These are phyloP conservation scores for Neopelma chrysocephalum DNA, from an alignment of 2,797 vertebrate genomes.

Conservation along the genomic window DNA sequence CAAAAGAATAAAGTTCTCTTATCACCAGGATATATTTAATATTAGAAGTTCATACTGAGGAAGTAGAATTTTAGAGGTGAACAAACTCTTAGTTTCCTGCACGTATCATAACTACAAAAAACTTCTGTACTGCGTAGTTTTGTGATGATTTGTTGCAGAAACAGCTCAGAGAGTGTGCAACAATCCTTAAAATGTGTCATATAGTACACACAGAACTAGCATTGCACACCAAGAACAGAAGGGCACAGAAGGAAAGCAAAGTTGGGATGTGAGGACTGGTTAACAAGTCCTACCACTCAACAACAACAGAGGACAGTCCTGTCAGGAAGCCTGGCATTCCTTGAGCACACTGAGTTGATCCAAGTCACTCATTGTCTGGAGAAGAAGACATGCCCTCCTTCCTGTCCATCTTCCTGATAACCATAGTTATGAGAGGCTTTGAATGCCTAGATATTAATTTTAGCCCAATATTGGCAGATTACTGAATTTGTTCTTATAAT, in stretches of 20 bases:
- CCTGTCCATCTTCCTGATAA: background rate
- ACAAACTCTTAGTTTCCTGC: background rate
- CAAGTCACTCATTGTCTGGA: accelerated
- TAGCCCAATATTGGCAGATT: background rate
- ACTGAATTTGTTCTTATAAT: background rate
- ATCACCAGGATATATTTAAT: background rate
- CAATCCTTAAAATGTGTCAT: background rate
- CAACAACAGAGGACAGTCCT: background rate
- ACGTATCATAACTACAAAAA: background rate
- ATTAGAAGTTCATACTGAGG: background rate
- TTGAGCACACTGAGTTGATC: background rate
- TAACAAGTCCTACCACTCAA: background rate
- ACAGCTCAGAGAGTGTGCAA: background rate
- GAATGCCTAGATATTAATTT: background rate
- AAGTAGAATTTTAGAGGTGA: background rate
- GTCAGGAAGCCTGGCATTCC: background rate
- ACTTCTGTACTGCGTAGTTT: background rate
- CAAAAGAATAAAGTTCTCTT: background rate
- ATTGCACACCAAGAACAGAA: background rate
- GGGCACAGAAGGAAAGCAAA: background rate
- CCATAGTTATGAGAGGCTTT: background rate
- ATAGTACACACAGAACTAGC: no score
- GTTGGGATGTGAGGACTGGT: background rate
- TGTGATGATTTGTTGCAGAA: background rate
- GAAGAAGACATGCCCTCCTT: background rate